A percentile compares a stretch with the other conserved stretches of the same genome.
Conservation (phyloP, 2,797 vertebrate genomes). For the Phalanger gymnotis region DNA sequence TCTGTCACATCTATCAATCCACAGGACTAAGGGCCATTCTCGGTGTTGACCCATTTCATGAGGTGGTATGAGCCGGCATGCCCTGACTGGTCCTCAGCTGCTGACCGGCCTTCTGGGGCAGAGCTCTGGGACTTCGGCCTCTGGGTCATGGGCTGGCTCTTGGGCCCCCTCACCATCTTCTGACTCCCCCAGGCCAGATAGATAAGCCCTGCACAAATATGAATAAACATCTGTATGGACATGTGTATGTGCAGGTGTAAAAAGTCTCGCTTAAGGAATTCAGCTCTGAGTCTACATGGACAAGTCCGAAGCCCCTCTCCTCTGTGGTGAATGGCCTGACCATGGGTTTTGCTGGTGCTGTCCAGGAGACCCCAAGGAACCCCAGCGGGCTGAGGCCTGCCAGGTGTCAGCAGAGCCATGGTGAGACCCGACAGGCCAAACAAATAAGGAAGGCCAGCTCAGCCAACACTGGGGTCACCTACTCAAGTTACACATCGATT, state of each 20-base stretch:
- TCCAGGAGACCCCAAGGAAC: not conserved
- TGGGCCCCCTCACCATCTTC: not conserved
- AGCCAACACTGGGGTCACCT: not conserved
- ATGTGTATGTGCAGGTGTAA: not conserved
- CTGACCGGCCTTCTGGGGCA: not conserved
- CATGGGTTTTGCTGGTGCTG: not conserved
- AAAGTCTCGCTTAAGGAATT: not conserved
- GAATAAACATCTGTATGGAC: not conserved
- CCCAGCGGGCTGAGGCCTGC: not conserved
- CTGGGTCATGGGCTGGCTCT: not conserved
- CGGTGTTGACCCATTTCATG: not conserved
- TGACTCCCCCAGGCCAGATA: not conserved
- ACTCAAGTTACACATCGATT: constrained; percentile 9
- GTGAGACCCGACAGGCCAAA: not conserved
- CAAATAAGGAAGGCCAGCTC: not conserved
- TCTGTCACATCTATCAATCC: not conserved
- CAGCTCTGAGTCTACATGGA: not conserved
- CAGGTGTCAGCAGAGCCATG: not conserved
- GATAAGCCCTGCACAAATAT: not conserved
- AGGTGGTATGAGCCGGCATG: not conserved
- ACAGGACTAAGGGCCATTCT: not conserved
- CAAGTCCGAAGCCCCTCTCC: too few relatives aligned
- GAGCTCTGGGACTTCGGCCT: not conserved
- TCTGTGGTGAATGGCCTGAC: not conserved
- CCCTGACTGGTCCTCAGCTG: too few relatives aligned